These are phyloP conservation scores for Troides oblongomaculatus DNA, from an alignment of 2,888 invertebrate genomes.

Conservation along the genomic window DNA sequence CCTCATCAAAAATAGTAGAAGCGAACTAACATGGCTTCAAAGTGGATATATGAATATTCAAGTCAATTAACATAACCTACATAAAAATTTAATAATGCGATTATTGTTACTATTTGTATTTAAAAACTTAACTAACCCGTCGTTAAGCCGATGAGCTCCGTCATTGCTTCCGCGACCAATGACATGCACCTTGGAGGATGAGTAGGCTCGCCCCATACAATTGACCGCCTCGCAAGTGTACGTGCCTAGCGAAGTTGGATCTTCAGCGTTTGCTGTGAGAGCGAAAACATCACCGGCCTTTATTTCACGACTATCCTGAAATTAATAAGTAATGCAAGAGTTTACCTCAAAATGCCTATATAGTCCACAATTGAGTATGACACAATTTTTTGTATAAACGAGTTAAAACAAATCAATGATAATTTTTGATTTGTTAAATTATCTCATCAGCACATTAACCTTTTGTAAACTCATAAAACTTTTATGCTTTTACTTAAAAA, in stretches of 20 bases:
- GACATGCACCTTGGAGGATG: slow-evolving; percentile 91
- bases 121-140: slow-evolving; percentile 70
- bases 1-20: no score
- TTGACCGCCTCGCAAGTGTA: slow-evolving; percentile 94
- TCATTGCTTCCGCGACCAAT: slow-evolving; percentile 86
- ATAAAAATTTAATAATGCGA: no score
- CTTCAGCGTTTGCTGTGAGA: slow-evolving; percentile 89
- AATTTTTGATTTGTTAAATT: no score
- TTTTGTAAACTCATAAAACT: no score
- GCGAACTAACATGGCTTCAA: no score
- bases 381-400: no score
- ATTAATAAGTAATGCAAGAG: slow-evolving; percentile 5
- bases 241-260: slow-evolving; percentile 91
- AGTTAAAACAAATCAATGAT: no score
- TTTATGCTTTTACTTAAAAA: no score
- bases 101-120: background rate
- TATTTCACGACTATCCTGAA: slow-evolving; percentile 92
- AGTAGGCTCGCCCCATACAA: slow-evolving; percentile 92
- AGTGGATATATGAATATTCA: no score
- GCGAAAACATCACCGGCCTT: slow-evolving; percentile 95
- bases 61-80: no score
- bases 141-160: slow-evolving; percentile 83
- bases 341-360: background rate
- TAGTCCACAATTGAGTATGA: background rate
- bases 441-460: no score